These are phyloP conservation scores for Bombus turneri DNA, from an alignment of 1,140 invertebrate species.

Conservation along the genomic window DNA sequence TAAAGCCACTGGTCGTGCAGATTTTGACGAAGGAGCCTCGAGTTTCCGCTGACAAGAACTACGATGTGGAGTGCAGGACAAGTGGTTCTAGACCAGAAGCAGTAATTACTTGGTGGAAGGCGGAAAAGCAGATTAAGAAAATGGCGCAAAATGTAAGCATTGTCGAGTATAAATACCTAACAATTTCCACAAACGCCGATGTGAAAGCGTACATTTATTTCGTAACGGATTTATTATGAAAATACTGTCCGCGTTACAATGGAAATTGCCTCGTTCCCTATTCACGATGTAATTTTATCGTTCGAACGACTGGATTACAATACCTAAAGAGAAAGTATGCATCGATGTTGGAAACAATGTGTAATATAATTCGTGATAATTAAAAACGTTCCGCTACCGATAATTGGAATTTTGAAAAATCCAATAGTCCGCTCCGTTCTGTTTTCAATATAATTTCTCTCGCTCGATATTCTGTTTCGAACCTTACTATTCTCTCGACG, in stretches of 20 bases:
- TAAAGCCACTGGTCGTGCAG: conserved; percentile 90
- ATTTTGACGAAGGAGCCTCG: conserved; percentile 90
- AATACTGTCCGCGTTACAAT: conserved; percentile 1
- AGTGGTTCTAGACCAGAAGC: conserved; percentile 91
- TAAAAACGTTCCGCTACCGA: not conserved
- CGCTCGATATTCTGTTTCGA: not conserved
- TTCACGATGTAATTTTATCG: conserved; percentile 5
- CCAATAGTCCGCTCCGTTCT: not conserved
- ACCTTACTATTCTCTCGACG: no score
- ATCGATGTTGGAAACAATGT: not conserved
- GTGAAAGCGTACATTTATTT: not conserved
- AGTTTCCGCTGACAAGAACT: conserved; percentile 90
- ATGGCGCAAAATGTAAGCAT: conserved; percentile 90
- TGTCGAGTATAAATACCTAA: not conserved
- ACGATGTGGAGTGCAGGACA: conserved; percentile 92
- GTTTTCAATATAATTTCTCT: not conserved
- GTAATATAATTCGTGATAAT: conserved; percentile 6
- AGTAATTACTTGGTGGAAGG: conserved; percentile 92
- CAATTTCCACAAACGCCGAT: no score
- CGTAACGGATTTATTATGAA: not conserved
- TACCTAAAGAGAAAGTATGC: not conserved
- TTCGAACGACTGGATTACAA: not conserved
- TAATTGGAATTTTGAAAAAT: conserved; percentile 20
- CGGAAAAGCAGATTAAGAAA: conserved; percentile 89
- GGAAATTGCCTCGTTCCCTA: conserved; percentile 6